These are phyloP conservation scores for Nothura maculosa DNA, from an alignment of 2,797 vertebrate species.

Conservation along the genomic window DNA sequence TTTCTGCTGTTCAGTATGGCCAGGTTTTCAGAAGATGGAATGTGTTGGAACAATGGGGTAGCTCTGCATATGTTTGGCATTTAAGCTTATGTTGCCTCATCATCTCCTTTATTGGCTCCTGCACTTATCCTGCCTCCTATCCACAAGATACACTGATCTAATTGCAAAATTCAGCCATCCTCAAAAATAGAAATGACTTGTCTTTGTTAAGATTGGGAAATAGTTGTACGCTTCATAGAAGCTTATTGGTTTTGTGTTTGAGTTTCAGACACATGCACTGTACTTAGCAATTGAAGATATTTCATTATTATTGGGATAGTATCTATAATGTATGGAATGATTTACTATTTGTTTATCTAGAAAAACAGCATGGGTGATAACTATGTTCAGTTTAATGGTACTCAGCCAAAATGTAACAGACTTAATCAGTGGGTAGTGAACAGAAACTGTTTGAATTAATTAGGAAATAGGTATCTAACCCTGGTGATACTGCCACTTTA, in stretches of 20 bases:
- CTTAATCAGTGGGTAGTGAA: slow-evolving; percentile 30
- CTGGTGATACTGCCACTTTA: slow-evolving; percentile 3
- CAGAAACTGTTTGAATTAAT: slow-evolving; percentile 51
- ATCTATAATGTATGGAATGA: background rate
- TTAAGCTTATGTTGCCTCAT: background rate
- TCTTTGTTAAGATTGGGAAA: background rate
- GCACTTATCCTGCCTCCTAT: background rate
- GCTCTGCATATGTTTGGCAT: background rate
- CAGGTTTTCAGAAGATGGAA: background rate
- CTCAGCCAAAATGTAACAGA: slow-evolving; percentile 28
- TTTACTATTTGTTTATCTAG: background rate
- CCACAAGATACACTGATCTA: background rate
- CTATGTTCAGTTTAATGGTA: background rate
- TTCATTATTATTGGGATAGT: background rate
- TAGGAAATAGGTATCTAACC: slow-evolving; percentile 31
- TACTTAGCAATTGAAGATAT: background rate
- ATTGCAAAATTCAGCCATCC: background rate
- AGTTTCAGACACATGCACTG: background rate
- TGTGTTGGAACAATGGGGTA: background rate
- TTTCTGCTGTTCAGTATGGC: background rate
- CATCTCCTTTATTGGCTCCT: background rate
- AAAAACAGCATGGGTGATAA: background rate
- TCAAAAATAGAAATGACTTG: background rate
- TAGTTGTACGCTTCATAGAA: background rate
- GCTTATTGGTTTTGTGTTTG: background rate